A percentile compares a stretch with the other conserved stretches of the same genome.
Evolutionary conservation across 1,140 invertebrate species (phyloP).

Genomic region (Conopomorpha cramerella): DNA sequence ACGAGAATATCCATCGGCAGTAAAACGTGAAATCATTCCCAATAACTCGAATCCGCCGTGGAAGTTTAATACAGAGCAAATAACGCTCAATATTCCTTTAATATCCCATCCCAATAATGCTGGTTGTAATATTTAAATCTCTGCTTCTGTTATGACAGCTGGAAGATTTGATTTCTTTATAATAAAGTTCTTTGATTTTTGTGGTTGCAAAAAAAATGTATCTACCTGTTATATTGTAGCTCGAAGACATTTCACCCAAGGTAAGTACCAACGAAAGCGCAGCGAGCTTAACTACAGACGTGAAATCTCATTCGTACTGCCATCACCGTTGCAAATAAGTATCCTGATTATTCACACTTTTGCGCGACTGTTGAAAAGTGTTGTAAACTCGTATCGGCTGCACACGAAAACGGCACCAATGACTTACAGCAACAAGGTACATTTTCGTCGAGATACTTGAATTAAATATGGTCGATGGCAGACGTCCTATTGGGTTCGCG

Average conservation of each 20-base stretch:
- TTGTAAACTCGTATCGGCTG: not conserved
- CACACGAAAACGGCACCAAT: not conserved
- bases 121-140: slow-evolving; percentile 17
- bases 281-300: slow-evolving; percentile 3
- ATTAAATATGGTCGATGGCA: not conserved
- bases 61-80: not conserved
- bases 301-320: slow-evolving; percentile 27
- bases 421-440: not conserved
- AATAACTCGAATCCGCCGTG: not conserved
- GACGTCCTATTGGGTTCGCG: slow-evolving; percentile 5
- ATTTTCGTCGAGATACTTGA: not conserved
- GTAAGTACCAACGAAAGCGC: not conserved
- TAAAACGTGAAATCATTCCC: not conserved
- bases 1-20: slow-evolving; percentile 3
- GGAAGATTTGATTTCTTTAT: slow-evolving; percentile 15
- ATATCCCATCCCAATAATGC: slow-evolving; percentile 2
- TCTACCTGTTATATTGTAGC: too few species aligned
- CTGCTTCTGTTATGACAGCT: slow-evolving; percentile 14
- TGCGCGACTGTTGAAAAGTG: too few species aligned
- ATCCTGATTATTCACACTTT: slow-evolving; percentile 30
- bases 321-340: slow-evolving; percentile 28
- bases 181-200: slow-evolving; percentile 7
- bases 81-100: not conserved
- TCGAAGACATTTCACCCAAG: too few species aligned
- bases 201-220: too few species aligned